A percentile compares a stretch with the other conserved stretches of the same genome.
phyloP scores from a whole-genome alignment of 2,797 vertebrate genomes.

The Gadopsis marmoratus region DNA sequence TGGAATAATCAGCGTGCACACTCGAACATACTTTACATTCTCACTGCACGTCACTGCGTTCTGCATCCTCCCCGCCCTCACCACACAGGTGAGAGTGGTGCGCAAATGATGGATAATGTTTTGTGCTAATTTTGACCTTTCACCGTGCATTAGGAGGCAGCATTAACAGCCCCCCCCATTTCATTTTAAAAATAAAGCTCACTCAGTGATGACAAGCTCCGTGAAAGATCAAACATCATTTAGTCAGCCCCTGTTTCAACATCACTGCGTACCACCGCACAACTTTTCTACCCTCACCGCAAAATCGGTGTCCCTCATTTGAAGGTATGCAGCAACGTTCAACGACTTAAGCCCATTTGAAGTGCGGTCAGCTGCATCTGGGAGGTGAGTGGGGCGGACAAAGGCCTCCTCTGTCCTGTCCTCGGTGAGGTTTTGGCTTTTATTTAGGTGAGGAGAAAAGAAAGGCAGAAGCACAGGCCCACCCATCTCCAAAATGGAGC shows the following conservation, averaged over 20 bases:
- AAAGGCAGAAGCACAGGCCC: constrained; percentile 41
- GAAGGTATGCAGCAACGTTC: constrained; percentile 73
- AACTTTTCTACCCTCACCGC: constrained; percentile 39
- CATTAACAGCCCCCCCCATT: constrained; percentile 60
- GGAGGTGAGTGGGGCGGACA: constrained; percentile 73
- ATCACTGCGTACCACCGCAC: constrained; percentile 36
- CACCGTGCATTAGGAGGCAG: constrained; percentile 61
- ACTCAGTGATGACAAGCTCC: constrained; percentile 58
- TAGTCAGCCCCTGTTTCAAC: constrained; percentile 51
- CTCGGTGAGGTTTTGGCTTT: constrained; percentile 63
- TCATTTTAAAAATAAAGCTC: constrained; percentile 58
- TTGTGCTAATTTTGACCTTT: constrained; percentile 79
- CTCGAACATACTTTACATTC: constrained; percentile 49
- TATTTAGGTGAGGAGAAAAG: constrained; percentile 52
- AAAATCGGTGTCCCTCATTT: constrained; percentile 58
- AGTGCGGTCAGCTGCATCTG: constrained; percentile 78
- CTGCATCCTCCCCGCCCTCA: constrained; percentile 27
- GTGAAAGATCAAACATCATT: constrained; percentile 64
- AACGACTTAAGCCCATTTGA: constrained; percentile 75
- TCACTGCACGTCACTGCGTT: constrained; percentile 57
- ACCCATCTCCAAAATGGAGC: constrained; percentile 53
- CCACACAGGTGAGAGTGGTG: constrained; percentile 65
- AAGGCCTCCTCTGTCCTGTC: constrained; percentile 78
- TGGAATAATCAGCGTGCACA: constrained; percentile 21
- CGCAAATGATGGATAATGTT: constrained; percentile 63